A percentile compares a stretch with the other conserved stretches of the same genome.
Conservation (phyloP, 2,113 vertebrate genomes). For the Glaucidium brasilianum region DNA sequence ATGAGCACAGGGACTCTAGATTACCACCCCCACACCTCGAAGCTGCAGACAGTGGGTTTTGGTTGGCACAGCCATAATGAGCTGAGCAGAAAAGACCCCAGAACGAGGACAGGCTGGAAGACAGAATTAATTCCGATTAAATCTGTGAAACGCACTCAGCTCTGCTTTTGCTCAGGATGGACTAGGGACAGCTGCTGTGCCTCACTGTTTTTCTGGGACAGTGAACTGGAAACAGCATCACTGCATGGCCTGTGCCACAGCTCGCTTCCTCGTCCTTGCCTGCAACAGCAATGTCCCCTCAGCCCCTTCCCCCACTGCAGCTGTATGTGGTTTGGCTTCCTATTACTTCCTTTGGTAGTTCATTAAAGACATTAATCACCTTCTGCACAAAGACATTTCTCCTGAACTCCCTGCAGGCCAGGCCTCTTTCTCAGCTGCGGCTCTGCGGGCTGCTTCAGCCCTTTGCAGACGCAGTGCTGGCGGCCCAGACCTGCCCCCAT, state of each 20-base stretch:
- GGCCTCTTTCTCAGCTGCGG: background rate
- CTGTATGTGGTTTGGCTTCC: background rate
- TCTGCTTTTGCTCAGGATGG: background rate
- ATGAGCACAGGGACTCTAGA: background rate
- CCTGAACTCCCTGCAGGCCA: slow-evolving; percentile 28
- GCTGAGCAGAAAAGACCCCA: background rate
- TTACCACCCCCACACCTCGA: background rate
- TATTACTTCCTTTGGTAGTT: slow-evolving; percentile 35
- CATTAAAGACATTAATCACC: slow-evolving; percentile 41
- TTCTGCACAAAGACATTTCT: slow-evolving; percentile 11
- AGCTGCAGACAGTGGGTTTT: background rate
- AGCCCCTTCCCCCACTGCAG: background rate
- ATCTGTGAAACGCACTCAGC: background rate
- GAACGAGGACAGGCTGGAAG: background rate
- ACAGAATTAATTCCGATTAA: background rate
- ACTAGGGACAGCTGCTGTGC: background rate
- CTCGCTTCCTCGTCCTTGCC: background rate
- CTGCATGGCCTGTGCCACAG: background rate
- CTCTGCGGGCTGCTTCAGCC: background rate
- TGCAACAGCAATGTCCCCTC: background rate
- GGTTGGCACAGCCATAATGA: background rate
- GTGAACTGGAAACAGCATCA: background rate
- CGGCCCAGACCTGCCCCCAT: background rate
- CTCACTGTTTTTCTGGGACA: background rate
- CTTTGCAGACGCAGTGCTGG: background rate